These are phyloP conservation scores for Apodemia mormo DNA, from an alignment of 2,888 invertebrate genomes.

Conservation along the genomic window DNA sequence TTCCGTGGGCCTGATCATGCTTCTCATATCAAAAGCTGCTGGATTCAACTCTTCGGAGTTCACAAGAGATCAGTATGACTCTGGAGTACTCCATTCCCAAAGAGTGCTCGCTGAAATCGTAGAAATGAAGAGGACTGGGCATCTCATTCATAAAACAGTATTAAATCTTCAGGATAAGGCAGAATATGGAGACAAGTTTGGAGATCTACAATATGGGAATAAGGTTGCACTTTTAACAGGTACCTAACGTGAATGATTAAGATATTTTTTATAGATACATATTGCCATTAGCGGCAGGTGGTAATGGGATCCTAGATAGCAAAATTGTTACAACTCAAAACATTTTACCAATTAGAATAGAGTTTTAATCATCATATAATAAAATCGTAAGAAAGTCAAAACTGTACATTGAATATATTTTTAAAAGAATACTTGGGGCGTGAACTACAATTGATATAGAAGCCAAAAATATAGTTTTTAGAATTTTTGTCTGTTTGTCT, in stretches of 20 bases:
- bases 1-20: constrained; percentile 65
- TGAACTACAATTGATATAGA: no score
- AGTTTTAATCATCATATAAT: no score
- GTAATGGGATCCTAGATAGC: no score
- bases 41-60: constrained; percentile 52
- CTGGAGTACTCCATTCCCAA: constrained; percentile 69
- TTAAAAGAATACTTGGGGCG: no score
- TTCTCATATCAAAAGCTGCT: constrained; percentile 69
- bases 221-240: constrained; percentile 72
- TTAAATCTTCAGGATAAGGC: constrained; percentile 64
- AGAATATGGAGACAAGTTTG: constrained; percentile 55
- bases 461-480: no score
- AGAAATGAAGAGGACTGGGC: constrained; percentile 75
- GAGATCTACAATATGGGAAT: constrained; percentile 68
- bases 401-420: no score
- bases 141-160: constrained; percentile 71
- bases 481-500: no score
- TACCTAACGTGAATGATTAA: background rate
- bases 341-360: no score
- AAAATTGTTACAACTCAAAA: no score
- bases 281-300: no score
- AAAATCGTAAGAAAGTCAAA: no score
- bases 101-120: constrained; percentile 74
- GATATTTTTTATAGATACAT: no score
- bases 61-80: constrained; percentile 56